phyloP scores from a whole-genome alignment of 2,113 vertebrate genomes.

The Abramis brama region DNA sequence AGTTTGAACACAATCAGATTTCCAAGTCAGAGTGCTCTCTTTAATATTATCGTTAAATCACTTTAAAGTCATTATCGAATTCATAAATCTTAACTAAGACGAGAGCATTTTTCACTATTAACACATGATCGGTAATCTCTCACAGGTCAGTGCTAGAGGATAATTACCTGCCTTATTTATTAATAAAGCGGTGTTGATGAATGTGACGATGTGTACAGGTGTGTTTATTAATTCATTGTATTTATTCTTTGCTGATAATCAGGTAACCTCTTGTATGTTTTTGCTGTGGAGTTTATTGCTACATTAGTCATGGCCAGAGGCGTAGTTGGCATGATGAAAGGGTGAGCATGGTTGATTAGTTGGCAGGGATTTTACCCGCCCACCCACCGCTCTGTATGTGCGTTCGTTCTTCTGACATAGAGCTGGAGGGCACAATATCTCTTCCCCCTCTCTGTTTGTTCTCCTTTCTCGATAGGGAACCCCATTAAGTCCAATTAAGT shows the following conservation, averaged over 20 bases:
- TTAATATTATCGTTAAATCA: background rate
- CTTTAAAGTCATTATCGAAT: conserved; percentile 13
- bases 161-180: conserved; percentile 18
- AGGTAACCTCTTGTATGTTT: conserved; percentile 22
- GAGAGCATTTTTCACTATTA: background rate
- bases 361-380: conserved; percentile 39
- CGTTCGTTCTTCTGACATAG: conserved; percentile 58
- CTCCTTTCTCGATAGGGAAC: conserved; percentile 68
- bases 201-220: conserved; percentile 6
- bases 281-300: conserved; percentile 25
- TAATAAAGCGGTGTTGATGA: background rate
- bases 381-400: conserved; percentile 13
- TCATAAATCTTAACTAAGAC: conserved; percentile 2
- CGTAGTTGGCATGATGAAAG: conserved; percentile 22
- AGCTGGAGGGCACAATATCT: conserved; percentile 70
- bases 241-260: conserved; percentile 26
- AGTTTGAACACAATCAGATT: background rate
- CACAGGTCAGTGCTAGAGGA: background rate
- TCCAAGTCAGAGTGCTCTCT: too few relatives aligned
- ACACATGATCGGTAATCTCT: background rate
- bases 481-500: conserved; percentile 76
- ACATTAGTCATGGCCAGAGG: conserved; percentile 23
- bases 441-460: conserved; percentile 71
- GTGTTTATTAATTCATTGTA: conserved; percentile 23
- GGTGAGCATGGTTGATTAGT: conserved; percentile 42